phyloP scores from a whole-genome alignment of 2,888 invertebrate species.

The Zonitis immaculata region DNA sequence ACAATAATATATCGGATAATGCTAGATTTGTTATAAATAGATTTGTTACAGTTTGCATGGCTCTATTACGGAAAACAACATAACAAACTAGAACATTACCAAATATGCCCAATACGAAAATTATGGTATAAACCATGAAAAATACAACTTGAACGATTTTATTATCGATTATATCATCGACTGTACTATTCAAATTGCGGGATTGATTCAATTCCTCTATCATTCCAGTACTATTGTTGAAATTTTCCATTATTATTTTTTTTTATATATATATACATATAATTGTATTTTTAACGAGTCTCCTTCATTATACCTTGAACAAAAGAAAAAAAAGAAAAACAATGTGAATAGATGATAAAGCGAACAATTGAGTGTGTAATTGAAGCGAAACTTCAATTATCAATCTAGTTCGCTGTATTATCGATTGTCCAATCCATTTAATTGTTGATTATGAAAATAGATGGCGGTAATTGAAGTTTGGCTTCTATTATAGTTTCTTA shows the following conservation, averaged over 20 bases:
- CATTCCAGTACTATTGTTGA: constrained; percentile 26
- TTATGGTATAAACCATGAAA: constrained; percentile 72
- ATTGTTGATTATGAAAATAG: too few relatives aligned
- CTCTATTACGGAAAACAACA: constrained; percentile 86
- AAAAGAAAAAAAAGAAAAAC: too few relatives aligned
- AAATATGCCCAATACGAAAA: constrained; percentile 83
- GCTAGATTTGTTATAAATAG: constrained; percentile 96
- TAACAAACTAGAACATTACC: constrained; percentile 91
- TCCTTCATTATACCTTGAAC: too few relatives aligned
- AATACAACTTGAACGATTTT: constrained; percentile 68
- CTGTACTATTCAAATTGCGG: constrained; percentile 16
- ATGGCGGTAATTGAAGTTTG: too few relatives aligned
- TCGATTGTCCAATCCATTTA: too few relatives aligned
- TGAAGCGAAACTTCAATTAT: too few relatives aligned
- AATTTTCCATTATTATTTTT: constrained; percentile 19
- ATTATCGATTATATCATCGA: constrained; percentile 54
- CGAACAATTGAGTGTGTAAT: too few relatives aligned
- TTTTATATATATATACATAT: too few relatives aligned
- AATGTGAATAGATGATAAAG: too few relatives aligned
- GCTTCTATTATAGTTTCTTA: too few relatives aligned
- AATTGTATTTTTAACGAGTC: too few relatives aligned
- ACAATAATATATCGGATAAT: constrained; percentile 88
- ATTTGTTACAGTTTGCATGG: constrained; percentile 98
- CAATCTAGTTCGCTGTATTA: too few relatives aligned
- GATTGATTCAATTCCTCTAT: constrained; percentile 24